Base-by-base conservation (phyloP, 2,888 invertebrate species). In the Tenthredo amoena region DNA sequence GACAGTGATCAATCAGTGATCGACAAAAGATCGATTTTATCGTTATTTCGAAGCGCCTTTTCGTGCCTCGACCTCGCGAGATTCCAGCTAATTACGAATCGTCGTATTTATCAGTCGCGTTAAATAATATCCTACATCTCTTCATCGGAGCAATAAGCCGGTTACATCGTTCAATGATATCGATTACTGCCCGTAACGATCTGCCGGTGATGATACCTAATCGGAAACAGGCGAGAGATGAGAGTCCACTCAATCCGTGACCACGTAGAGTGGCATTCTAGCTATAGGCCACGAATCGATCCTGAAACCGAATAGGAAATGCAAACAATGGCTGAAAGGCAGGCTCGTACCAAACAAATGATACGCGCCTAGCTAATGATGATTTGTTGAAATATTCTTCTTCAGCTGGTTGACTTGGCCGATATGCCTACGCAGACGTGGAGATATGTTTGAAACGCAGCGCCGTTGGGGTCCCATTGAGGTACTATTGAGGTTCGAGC, bases 381-480 rank as follows among this genome's bases (percentile, higher is more conserved):
- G 85, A 85, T 85, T 85, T 85, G 85, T 85, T 76, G 40, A 76
- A 85, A 55, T n/a, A 34, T 85, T 79, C 62, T 50, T 47, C 37
- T 76, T 77, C 68, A 31, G 50, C 3, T 62, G 26, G 72, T 72
- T 21, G 40, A 72, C 43, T 37, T 21, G n/a, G 43, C 26, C 77
- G 77, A n/a, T 50, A 55, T 55, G 40, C 31, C 31, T 55, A 31
- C 31, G 31, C 50, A 7, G 50, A 21, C n/a, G 12, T 77, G 34
- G 50, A 55, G 21, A 43, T 72, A 72, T 77, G 34, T 77, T 77
- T 31, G 50, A 77, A 50, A 62, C 15, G 21, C n/a, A 21, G 81
- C 84, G 37, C 82, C 31, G 85, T 82, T 85, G 81, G 85, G 85
- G 81, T 85, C 85, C 82, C 72, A 68, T 85, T 72, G 55, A 85